Base-by-base conservation (phyloP, 2,797 vertebrate species). In the Helarctos malayanus region DNA sequence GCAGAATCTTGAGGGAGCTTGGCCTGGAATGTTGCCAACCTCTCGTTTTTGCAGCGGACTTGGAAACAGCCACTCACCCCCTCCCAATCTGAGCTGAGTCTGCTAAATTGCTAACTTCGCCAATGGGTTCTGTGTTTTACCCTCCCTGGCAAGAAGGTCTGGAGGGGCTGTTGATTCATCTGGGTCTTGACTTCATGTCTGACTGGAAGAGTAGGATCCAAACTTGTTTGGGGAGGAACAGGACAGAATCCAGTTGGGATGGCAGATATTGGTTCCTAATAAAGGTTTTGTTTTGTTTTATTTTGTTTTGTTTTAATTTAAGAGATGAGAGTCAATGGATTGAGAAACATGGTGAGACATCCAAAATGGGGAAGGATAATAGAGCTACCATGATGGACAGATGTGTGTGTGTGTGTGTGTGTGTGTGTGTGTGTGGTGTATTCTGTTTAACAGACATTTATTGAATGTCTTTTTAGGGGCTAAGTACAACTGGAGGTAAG, bases 111-210 rank as follows among this genome's bases (percentile, higher is more conserved):
- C 79, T 15, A 5, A 12, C 83, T 83, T 59, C 61, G 69, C 92
- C 86, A 80, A 0, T 41, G 71, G 65, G 35, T 68, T 45, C 27
- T 2, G 23, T 45, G 32, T 61, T 41, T 88, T 78, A 91, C 75
- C 79, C n/a, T 69, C 21, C 75, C 88, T 80, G 85, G 71, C 56
- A 56, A 65, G 82, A 21, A 47, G n/a, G 49, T 59, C 73, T 75
- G 49, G 85, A 83, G 32, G 91, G 69, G 59, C 85, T 16, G 0
- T 59, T 61, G 41, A 59, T 75, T 41, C 59, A 56, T 63, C 63
- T 2, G 47, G 68, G 49, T 57, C 90, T 41, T 91, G 83, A 96
- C 69, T 91, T 89, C 29, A 75, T 1, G n/a, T 95, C 80, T 95
- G 81, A 65, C 25, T 21, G 7, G 21, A 49, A 80, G 83, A 54